Base-by-base conservation (phyloP, 2,888 invertebrate genomes). In the Ophonus ardosiacus region DNA sequence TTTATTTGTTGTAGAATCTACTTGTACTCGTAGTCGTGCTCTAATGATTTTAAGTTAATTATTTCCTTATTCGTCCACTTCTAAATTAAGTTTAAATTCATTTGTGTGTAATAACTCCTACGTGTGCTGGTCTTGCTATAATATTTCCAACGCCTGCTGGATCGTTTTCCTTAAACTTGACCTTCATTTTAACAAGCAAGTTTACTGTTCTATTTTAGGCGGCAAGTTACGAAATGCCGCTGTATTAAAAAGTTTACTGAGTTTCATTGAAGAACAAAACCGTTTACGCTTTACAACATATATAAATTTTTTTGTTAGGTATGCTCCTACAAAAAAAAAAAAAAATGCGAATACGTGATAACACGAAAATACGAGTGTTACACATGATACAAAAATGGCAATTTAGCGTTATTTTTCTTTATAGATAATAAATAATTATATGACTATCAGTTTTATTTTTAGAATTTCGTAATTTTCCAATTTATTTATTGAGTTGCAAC, bases 131-230 rank as follows among this genome's bases (percentile, higher is more conserved):
- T n/a, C 6, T n/a, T n/a, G n/a, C 17, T 61, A 15, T 65, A 1
- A 68, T 68, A 15, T 24, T 68, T 38, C 7, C 38, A 68, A 21
- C 38, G 68, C 68, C 38, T 68, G 38, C 68, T 38, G 15, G 31
- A 68, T 68, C 15, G 68, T 68, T 31, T 24, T 31, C 68, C 68
- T 68, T 68, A 38, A 68, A 68, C 68, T 68, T 68, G 68, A 68
- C 68, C 68, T 68, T 68, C 38, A 7, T 68, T 68, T 38, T n/a
- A 68, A 68, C n/a, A 38, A 68, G 31, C 68, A 38, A 68, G 68
- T 68, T 31, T 24, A 38, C 38, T 13, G 38, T 2, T 31, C 31
- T 68, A 38, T 68, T 68, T 63, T 68, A 13, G 24, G 24, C 63
- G 68, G 10, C 38, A 68, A 38, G 6, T 68, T 15, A 15, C n/a